A percentile compares a stretch with the other conserved stretches of the same genome.
Evolutionary conservation across 2,888 invertebrate genomes (phyloP).

Genomic region (Amblyjoppa fuscipennis): DNA sequence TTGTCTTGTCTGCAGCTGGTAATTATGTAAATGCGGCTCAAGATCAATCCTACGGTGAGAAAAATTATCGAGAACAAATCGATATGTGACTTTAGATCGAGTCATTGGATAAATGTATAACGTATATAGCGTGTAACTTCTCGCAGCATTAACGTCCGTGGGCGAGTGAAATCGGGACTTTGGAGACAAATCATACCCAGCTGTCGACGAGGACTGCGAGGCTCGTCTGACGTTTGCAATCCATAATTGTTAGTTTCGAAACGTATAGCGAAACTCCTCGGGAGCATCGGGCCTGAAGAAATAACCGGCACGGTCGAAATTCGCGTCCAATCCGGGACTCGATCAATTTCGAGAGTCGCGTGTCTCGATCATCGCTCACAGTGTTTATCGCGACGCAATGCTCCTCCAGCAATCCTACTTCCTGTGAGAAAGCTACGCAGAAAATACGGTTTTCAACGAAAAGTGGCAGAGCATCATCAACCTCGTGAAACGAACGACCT

Average conservation of each 20-base stretch:
- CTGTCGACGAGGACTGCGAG: too few species aligned
- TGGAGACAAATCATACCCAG: not conserved
- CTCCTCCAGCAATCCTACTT: not conserved
- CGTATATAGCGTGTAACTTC: too few species aligned
- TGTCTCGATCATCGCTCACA: not conserved
- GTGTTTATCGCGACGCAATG: not conserved
- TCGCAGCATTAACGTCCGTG: not conserved
- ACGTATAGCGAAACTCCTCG: not conserved
- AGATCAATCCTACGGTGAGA: not conserved
- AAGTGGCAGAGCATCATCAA: not conserved
- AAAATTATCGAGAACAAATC: not conserved
- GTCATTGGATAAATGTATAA: too few species aligned
- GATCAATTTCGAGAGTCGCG: not conserved
- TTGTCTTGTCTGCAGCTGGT: too few species aligned
- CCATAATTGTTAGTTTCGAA: not conserved
- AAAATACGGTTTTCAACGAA: not conserved
- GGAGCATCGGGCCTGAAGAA: not conserved
- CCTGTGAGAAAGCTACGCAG: conserved; percentile 3
- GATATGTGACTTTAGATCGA: too few species aligned
- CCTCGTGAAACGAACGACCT: conserved; percentile 10
- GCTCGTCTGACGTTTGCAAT: not conserved
- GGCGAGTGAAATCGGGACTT: not conserved
- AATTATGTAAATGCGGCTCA: too few species aligned
- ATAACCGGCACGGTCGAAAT: not conserved
- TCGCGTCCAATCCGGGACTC: not conserved